Evolutionary conservation across 2,113 vertebrate species (phyloP).

Genomic region (Chaenocephalus aceratus): DNA sequence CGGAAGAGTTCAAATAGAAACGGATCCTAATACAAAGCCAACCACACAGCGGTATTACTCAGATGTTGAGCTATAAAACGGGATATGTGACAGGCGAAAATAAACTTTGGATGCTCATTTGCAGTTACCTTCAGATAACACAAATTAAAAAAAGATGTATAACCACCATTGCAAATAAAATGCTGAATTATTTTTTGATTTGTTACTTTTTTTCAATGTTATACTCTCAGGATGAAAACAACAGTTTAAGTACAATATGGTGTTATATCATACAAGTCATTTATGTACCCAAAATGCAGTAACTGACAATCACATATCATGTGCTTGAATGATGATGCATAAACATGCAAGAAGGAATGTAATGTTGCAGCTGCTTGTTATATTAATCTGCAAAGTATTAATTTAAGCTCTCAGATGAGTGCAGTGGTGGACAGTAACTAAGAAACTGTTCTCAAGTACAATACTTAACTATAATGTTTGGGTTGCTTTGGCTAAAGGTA

Average conservation of each 20-base stretch:
- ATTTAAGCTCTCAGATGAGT: background rate
- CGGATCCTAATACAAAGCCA: constrained; percentile 24
- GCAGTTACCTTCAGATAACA: background rate
- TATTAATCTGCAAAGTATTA: background rate
- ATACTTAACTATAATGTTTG: too few relatives aligned
- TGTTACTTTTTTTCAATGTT: background rate
- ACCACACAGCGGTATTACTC: background rate
- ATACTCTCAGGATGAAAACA: too few relatives aligned
- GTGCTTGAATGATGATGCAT: background rate
- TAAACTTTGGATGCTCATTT: background rate
- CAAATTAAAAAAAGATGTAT: background rate
- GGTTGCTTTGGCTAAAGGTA: too few relatives aligned
- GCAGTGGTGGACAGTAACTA: background rate
- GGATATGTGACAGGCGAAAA: background rate
- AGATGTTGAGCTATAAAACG: background rate
- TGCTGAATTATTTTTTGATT: background rate
- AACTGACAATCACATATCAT: background rate
- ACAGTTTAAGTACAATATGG: too few relatives aligned
- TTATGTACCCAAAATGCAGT: background rate
- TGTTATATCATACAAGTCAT: too few relatives aligned
- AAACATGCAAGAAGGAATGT: background rate
- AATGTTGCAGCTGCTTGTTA: background rate
- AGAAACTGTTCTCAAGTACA: too few relatives aligned
- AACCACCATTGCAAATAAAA: background rate
- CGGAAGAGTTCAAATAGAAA: constrained; percentile 16